phyloP scores from a whole-genome alignment of 2,888 invertebrate genomes.

The Germaria angustata region DNA sequence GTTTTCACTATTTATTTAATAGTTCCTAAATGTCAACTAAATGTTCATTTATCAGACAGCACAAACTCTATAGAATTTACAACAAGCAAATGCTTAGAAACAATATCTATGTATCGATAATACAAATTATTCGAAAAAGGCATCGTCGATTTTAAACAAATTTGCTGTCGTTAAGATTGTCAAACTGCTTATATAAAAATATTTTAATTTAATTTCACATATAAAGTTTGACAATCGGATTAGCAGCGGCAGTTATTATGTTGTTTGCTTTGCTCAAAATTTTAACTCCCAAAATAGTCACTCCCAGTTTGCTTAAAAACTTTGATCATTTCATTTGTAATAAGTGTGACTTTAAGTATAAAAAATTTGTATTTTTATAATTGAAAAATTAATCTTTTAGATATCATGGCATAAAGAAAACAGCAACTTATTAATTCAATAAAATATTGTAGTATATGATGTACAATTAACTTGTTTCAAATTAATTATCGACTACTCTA shows the following conservation, averaged over 20 bases:
- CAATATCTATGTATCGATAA: not conserved
- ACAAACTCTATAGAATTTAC: conserved; percentile 1
- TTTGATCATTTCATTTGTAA: conserved; percentile 7
- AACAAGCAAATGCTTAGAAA: not conserved
- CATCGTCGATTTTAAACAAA: too few relatives aligned
- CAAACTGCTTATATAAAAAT: too few relatives aligned
- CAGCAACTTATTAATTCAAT: not conserved
- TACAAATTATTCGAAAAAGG: too few relatives aligned
- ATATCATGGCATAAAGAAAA: not conserved
- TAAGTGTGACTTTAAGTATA: conserved; percentile 24
- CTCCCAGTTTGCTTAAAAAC: not conserved
- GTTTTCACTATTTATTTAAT: conserved; percentile 45
- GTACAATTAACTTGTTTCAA: not conserved
- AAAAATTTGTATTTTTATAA: conserved; percentile 44
- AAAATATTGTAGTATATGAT: not conserved
- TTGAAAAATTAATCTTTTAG: conserved; percentile 20
- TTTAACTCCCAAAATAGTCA: not conserved
- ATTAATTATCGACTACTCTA: conserved; percentile 1
- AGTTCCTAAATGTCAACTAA: conserved; percentile 61
- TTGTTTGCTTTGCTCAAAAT: not conserved
- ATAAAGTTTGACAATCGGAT: too few relatives aligned
- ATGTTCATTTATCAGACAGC: conserved; percentile 23
- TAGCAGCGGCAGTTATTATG: too few relatives aligned
- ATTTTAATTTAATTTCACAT: too few relatives aligned
- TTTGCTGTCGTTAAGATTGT: too few relatives aligned